These are phyloP conservation scores for Pampusana beccarii DNA, from an alignment of 2,113 vertebrate genomes.

Conservation along the genomic window DNA sequence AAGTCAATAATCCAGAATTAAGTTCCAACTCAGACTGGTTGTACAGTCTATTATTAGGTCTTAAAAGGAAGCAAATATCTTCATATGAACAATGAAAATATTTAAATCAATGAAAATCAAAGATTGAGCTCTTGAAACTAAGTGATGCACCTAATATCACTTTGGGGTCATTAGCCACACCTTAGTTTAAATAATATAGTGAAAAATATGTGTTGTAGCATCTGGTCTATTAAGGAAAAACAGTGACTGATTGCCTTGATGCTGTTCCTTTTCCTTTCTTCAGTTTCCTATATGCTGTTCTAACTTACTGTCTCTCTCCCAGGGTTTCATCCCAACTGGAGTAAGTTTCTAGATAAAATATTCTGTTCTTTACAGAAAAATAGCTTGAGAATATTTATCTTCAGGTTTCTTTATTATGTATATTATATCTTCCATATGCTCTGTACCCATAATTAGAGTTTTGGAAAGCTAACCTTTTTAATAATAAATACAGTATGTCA, in stretches of 20 bases:
- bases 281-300: not conserved
- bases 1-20: not conserved
- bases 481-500: slow-evolving; percentile 11
- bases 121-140: not conserved
- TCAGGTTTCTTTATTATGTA: not conserved
- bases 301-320: not conserved
- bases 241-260: not conserved
- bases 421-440: not conserved
- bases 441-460: not conserved
- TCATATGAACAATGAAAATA: not conserved
- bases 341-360: not conserved
- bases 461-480: not conserved
- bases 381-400: not conserved
- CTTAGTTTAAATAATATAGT: not conserved
- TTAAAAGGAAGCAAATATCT: not conserved
- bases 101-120: not conserved
- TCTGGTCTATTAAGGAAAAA: not conserved
- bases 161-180: not conserved
- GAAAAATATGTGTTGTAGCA: not conserved
- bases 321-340: not conserved
- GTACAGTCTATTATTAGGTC: not conserved
- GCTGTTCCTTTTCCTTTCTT: not conserved
- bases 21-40: not conserved
- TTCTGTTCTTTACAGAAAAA: not conserved
- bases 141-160: not conserved